Evolutionary conservation across 2,888 invertebrate species (phyloP).

Genomic region (Digitonthophagus gazella): DNA sequence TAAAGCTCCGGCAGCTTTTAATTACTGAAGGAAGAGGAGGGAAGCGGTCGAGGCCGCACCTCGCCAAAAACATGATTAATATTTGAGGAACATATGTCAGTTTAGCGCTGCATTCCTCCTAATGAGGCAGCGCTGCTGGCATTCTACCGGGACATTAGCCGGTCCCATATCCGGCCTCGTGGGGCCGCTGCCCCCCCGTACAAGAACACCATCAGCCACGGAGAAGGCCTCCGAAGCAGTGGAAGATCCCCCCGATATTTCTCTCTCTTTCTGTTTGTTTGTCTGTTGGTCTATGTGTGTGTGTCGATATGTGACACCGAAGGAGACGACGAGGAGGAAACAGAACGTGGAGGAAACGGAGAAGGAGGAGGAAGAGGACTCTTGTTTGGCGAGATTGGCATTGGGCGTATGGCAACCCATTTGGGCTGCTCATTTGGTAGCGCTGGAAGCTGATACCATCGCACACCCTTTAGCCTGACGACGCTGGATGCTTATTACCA

Average conservation of each 20-base stretch:
- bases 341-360: not conserved
- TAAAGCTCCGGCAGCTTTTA: not conserved
- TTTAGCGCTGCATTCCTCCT: conserved; percentile 54
- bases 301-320: not conserved
- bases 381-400: not conserved
- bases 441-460: conserved; percentile 12
- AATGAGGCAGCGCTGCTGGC: conserved; percentile 48
- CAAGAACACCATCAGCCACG: conserved; percentile 28
- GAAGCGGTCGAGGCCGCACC: not conserved
- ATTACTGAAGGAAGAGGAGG: not conserved
- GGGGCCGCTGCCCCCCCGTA: conserved; percentile 23
- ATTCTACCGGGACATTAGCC: conserved; percentile 47
- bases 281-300: not conserved
- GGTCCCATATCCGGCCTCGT: conserved; percentile 45
- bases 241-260: conserved; percentile 1
- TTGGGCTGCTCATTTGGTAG: conserved; percentile 5
- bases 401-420: not conserved
- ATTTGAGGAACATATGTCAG: conserved; percentile 52
- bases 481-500: conserved; percentile 14
- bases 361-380: not conserved
- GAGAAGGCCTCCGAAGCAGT: conserved; percentile 1
- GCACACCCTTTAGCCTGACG: conserved; percentile 14
- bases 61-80: conserved; percentile 50
- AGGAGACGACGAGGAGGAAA: not conserved
- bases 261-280: not conserved